Percentiles rank a stretch among this genome's conserved stretches.
phyloP scores from a whole-genome alignment of 1,140 invertebrate species.

The Arion vulgaris region DNA sequence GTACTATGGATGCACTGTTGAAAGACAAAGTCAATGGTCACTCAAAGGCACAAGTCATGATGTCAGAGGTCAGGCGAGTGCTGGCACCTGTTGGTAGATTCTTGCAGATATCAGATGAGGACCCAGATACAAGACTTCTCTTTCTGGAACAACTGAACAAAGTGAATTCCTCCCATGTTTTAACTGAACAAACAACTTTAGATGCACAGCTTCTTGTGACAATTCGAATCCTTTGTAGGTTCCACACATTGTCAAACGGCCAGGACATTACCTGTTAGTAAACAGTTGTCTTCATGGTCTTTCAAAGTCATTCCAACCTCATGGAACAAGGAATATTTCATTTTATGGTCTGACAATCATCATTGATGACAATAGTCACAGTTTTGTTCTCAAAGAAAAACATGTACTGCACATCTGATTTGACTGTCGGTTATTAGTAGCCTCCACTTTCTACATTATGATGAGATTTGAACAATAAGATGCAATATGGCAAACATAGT shows the following conservation, averaged over 20 bases:
- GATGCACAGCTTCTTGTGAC: too few species aligned
- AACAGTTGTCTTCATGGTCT: neutral
- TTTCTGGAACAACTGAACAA: conserved; percentile 37
- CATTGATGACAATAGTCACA: too few species aligned
- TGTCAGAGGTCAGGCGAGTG: conserved; percentile 46
- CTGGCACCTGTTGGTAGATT: conserved; percentile 45
- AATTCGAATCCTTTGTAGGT: too few species aligned
- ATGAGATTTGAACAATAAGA: too few species aligned
- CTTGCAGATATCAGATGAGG: conserved; percentile 63
- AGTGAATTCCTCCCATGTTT: neutral
- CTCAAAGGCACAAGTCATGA: conserved; percentile 32
- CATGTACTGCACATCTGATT: too few species aligned
- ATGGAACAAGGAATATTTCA: conserved; percentile 19
- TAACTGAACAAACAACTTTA: too few species aligned
- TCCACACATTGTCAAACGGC: too few species aligned
- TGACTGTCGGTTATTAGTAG: too few species aligned
- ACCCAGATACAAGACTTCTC: conserved; percentile 53
- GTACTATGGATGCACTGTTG: conserved; percentile 59
- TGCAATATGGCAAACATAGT: too few species aligned
- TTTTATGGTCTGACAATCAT: conserved; percentile 16
- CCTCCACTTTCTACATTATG: too few species aligned
- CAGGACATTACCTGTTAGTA: neutral
- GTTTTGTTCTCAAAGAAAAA: too few species aligned
- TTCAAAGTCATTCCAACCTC: neutral
- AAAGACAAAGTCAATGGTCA: conserved; percentile 49